Evolutionary conservation across 2,113 vertebrate species (phyloP).

Genomic region (Oncorhynchus masou): DNA sequence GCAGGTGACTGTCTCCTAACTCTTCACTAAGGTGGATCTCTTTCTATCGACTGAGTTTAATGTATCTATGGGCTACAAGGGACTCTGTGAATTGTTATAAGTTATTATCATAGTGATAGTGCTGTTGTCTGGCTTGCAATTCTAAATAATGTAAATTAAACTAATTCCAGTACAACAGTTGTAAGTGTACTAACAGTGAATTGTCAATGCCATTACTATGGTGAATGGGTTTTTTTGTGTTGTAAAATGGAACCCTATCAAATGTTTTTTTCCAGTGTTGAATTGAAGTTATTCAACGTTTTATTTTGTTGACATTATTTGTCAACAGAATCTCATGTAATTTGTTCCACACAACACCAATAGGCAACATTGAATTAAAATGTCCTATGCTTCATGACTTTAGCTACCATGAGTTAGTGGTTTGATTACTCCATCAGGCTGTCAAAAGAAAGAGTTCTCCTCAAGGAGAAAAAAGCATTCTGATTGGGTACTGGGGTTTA

Average conservation of each 20-base stretch:
- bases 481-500: slow-evolving; percentile 77
- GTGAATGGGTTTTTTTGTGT: too few species aligned
- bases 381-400: slow-evolving; percentile 48
- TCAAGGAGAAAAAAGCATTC: slow-evolving; percentile 70
- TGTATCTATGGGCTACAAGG: too few species aligned
- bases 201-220: too few species aligned
- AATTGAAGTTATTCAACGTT: not conserved
- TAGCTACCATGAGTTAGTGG: slow-evolving; percentile 76
- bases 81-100: too few species aligned
- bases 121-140: too few species aligned
- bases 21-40: not conserved
- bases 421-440: slow-evolving; percentile 66
- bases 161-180: too few species aligned
- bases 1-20: slow-evolving; percentile 20
- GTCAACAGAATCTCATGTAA: not conserved
- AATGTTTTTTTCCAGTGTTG: too few species aligned
- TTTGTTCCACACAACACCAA: too few species aligned
- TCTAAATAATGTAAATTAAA: too few species aligned
- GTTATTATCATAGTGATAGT: too few species aligned
- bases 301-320: not conserved
- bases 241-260: too few species aligned
- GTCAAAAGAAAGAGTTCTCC: slow-evolving; percentile 73
- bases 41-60: not conserved
- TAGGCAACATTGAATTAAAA: not conserved
- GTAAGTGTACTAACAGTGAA: too few species aligned